Percentiles rank a stretch among this genome's conserved stretches.
phyloP scores from a whole-genome alignment of 2,888 invertebrate species.

The Gonocerus acuteangulatus region DNA sequence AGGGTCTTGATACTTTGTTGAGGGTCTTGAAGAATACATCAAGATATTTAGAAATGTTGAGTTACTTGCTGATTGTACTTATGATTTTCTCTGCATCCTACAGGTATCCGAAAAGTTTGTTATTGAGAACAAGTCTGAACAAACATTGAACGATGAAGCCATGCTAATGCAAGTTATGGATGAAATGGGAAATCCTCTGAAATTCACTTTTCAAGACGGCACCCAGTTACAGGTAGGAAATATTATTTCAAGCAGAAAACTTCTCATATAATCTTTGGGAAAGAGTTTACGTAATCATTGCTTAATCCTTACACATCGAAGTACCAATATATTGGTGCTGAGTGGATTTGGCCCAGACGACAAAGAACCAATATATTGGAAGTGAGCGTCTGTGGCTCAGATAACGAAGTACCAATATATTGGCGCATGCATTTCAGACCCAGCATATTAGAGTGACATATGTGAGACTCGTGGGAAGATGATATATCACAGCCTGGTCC shows the following conservation, averaged over 20 bases:
- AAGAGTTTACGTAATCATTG: no score
- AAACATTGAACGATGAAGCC: not conserved
- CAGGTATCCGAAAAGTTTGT: constrained; percentile 23
- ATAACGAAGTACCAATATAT: no score
- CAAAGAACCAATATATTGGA: not conserved
- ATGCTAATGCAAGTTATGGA: constrained; percentile 50
- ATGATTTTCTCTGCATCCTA: not conserved
- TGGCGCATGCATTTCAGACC: no score
- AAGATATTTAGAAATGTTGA: no score
- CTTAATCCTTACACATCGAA: no score
- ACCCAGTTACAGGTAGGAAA: constrained; percentile 50
- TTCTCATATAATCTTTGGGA: no score
- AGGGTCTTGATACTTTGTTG: no score
- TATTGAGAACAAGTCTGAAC: constrained; percentile 3
- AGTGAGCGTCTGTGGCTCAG: not conserved
- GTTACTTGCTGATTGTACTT: no score
- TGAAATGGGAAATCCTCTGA: constrained; percentile 59
- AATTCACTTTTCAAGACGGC: constrained; percentile 61
- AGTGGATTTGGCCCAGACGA: no score
- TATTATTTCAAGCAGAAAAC: not conserved
- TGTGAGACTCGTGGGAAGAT: not conserved
- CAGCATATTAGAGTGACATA: not conserved
- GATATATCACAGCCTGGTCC: no score
- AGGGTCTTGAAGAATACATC: no score
- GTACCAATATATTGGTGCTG: no score